These are phyloP conservation scores for Leptinotarsa texana DNA, from an alignment of 1,140 invertebrate species.

Conservation along the genomic window DNA sequence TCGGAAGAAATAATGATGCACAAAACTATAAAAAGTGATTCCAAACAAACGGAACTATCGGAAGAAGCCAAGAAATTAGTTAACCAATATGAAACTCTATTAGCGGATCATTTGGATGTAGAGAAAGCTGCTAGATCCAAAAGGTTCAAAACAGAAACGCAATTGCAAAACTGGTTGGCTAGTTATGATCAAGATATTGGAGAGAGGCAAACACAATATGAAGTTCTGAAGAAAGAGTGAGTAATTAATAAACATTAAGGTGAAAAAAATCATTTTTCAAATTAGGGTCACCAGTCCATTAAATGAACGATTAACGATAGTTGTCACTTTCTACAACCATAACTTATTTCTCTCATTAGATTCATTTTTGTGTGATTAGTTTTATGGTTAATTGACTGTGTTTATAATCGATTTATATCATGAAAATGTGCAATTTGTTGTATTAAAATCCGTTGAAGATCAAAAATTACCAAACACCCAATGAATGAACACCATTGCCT, in stretches of 20 bases:
- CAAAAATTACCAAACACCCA: too few species aligned
- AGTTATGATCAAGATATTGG: constrained; percentile 51
- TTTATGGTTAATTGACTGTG: too few species aligned
- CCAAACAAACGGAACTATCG: constrained; percentile 37
- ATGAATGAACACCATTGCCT: too few species aligned
- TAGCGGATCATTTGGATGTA: constrained; percentile 40
- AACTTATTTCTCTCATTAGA: too few species aligned
- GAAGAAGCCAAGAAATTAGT: constrained; percentile 38
- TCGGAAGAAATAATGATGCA: constrained; percentile 49
- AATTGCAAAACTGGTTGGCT: constrained; percentile 47
- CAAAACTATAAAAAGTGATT: constrained; percentile 42
- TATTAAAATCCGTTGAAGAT: too few species aligned
- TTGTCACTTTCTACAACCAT: too few species aligned
- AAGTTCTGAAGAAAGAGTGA: constrained; percentile 44
- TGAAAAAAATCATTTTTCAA: too few species aligned
- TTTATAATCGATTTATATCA: too few species aligned
- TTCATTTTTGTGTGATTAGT: too few species aligned
- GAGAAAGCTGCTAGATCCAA: constrained; percentile 44
- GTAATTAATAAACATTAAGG: neutral
- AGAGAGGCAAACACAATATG: constrained; percentile 46
- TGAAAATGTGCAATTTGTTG: too few species aligned
- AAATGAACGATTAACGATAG: too few species aligned
- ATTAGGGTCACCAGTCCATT: too few species aligned
- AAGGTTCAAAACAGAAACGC: constrained; percentile 46
- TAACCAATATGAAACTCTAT: constrained; percentile 36